These are phyloP conservation scores for Clinocottus analis DNA, from an alignment of 2,113 vertebrate genomes.

Conservation along the genomic window DNA sequence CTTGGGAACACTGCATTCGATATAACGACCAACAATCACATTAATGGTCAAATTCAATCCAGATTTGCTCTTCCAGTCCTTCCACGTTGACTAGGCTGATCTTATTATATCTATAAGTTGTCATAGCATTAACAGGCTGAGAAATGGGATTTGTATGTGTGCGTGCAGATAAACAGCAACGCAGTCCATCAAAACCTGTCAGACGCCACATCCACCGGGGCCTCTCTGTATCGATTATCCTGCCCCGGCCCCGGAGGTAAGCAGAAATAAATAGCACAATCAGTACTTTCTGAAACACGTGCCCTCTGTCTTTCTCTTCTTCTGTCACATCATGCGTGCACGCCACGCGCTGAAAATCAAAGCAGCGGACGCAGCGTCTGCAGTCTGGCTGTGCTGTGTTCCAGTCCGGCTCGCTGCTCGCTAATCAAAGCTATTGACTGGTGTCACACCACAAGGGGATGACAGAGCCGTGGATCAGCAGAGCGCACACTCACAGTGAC, in stretches of 20 bases:
- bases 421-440: conserved; percentile 81
- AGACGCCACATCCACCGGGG: conserved; percentile 36
- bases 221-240: conserved; percentile 48
- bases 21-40: neutral
- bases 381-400: conserved; percentile 55
- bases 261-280: conserved; percentile 60
- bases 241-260: conserved; percentile 46
- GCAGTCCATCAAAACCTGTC: conserved; percentile 42
- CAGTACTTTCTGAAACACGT: conserved; percentile 48
- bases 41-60: conserved; percentile 22
- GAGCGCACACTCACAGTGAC: neutral
- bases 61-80: conserved; percentile 6
- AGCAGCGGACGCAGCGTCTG: conserved; percentile 36
- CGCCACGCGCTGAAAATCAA: conserved; percentile 49
- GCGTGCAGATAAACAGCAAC: neutral
- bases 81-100: neutral
- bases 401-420: conserved; percentile 57
- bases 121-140: conserved; percentile 3
- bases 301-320: conserved; percentile 33
- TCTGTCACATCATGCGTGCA: conserved; percentile 3
- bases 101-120: conserved; percentile 19
- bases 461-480: conserved; percentile 67
- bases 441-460: conserved; percentile 69
- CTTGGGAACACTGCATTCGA: neutral
- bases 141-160: conserved; percentile 18